These are phyloP conservation scores for Noctua janthina DNA, from an alignment of 2,888 invertebrate genomes.

Conservation along the genomic window DNA sequence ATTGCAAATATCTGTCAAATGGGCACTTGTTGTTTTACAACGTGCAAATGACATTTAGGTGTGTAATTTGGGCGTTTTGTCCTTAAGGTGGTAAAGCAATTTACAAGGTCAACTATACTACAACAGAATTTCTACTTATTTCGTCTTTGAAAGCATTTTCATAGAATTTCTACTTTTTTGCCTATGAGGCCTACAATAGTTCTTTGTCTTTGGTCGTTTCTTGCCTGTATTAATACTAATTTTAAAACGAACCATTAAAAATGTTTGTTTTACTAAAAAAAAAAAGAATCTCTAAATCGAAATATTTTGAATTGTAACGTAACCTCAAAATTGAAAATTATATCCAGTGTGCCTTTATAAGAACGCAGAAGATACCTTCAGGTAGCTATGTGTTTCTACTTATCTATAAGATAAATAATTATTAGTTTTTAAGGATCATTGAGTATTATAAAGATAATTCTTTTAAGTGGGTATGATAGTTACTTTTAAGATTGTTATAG, in stretches of 20 bases:
- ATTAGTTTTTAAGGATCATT: conserved; percentile 58
- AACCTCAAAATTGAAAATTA: background rate
- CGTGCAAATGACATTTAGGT: background rate
- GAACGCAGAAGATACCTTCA: background rate
- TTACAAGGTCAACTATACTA: background rate
- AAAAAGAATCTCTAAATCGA: conserved; percentile 38
- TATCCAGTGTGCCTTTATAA: conserved; percentile 46
- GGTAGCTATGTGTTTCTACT: background rate
- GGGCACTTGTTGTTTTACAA: background rate
- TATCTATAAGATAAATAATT: conserved; percentile 19
- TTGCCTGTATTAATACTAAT: conserved; percentile 8
- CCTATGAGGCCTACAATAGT: conserved; percentile 12
- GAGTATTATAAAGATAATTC: conserved; percentile 63
- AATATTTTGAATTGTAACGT: conserved; percentile 28
- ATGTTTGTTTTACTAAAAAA: background rate
- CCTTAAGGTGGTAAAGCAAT: background rate
- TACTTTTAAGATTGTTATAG: conserved; percentile 24
- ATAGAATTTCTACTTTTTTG: background rate
- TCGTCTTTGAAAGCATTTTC: background rate
- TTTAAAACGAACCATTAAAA: background rate
- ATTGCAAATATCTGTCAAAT: background rate
- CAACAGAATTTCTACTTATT: conserved; percentile 3
- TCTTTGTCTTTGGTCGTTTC: conserved; percentile 21
- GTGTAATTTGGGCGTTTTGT: background rate
- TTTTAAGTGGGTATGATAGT: conserved; percentile 46